Evolutionary conservation across 2,113 vertebrate species (phyloP), one percentile per base, ranked within the genome.

Genomic region (Gambusia holbrooki): DNA sequence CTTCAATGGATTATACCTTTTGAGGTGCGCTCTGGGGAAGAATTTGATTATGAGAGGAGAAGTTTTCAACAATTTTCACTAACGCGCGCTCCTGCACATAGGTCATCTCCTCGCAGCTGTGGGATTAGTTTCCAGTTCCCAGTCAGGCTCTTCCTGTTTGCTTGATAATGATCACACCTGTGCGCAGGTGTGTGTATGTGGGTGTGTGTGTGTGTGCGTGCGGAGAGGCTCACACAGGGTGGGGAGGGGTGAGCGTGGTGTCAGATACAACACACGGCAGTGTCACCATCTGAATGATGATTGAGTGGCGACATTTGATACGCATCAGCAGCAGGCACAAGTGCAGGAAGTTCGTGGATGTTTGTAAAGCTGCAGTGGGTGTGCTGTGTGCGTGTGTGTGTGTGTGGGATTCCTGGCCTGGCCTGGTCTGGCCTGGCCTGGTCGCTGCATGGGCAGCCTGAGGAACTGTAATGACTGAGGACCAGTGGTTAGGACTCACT

Each of bases 161-260:
- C 86, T 84, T 70, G 90, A 93, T 91, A 92, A 87, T 86, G 90
- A 93, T 93, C 93, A 91, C 92, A 94, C 93, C 93, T 94, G 92
- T 84, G 88, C 82, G 86, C 92, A 94, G 92, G 93, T 94, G 92
- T 94, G 92, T 93, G 89, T 89, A 11, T 37, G 35, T 93, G 92
- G 82, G 88, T 84, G 33, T 94, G 91, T 84, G 88, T 84, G 92
- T 94, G 92, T n/a, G n/a, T n/a, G n/a, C n/a, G n/a, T 93, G 89
- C 89, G 82, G 76, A 77, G 83, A 82, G 82, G 79, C 80, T 89
- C 80, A 71, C 62, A 77, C 80, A 82, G 77, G 83, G 76, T 61
- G 48, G 81, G 77, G 84, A 69, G 77, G 84, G 84, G 82, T 74
- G 79, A 66, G 64, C 17, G 73, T 79, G 74, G 86, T 85, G 83